phyloP scores from a whole-genome alignment of 2,797 vertebrate genomes.

The Tragopan temminckii region DNA sequence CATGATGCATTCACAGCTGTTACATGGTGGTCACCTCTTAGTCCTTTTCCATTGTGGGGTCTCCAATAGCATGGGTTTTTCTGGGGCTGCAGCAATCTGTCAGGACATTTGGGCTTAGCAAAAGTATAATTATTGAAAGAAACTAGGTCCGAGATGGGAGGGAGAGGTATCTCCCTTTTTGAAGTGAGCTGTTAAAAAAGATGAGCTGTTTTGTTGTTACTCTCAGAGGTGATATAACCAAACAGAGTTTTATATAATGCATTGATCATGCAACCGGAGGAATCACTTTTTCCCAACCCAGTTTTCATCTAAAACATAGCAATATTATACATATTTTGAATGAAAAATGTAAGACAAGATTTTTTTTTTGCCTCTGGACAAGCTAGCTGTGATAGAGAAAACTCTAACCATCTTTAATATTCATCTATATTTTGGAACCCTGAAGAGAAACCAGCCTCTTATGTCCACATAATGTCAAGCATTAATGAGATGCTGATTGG shows the following conservation, averaged over 20 bases:
- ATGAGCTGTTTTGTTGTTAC: background rate
- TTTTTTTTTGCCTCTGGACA: background rate
- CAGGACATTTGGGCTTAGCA: accelerated
- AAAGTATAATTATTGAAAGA: background rate
- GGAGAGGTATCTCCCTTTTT: background rate
- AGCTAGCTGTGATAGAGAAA: background rate
- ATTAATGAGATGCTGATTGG: background rate
- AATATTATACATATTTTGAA: background rate
- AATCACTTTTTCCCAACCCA: background rate
- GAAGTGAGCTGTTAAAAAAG: background rate
- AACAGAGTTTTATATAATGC: background rate
- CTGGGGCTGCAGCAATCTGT: background rate
- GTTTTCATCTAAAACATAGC: accelerated
- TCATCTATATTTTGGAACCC: background rate
- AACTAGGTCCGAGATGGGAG: accelerated
- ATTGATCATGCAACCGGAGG: background rate
- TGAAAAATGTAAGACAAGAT: background rate
- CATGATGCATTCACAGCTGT: accelerated
- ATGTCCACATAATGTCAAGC: background rate
- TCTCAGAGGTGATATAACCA: background rate
- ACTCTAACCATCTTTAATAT: background rate
- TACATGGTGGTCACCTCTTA: background rate
- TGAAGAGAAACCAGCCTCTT: background rate
- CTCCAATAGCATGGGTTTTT: accelerated
- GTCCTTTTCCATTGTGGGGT: background rate